Evolutionary conservation across 1,140 invertebrate genomes (phyloP), one percentile per base, ranked within the genome.

Genomic region (Lepidotrigona ventralis): DNA sequence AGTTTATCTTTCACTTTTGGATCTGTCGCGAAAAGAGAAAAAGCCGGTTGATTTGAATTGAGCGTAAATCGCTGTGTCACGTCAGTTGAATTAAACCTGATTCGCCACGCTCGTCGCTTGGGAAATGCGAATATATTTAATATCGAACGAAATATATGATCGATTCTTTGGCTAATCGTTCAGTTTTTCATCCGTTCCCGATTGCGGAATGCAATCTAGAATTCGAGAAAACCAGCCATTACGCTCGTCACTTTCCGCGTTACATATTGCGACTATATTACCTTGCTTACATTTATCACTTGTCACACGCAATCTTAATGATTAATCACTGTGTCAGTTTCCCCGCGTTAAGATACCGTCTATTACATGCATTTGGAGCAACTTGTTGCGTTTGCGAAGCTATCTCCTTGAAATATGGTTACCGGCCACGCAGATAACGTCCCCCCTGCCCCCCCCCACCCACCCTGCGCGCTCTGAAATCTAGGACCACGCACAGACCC

Each of bases 301-400:
- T 79, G 81, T 73, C 85, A 68, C 21, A 46, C 29, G 63, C 84
- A 90, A 90, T 90, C 88, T 84, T 77, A 53, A 72, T 87, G 87
- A 90, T 84, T 84, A 89, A 87, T 89, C 72, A 84, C 81, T 69
- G 58, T 83, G 81, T 70, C 79, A 71, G 83, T 60, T 87, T 58
- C 58, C 74, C 53, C 81, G 85, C 83, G 79, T 91, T 89, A 84
- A 87, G 72, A 84, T 89, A 84, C 58, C 64, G 82, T 69, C 84
- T 88, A 89, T 85, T 86, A 85, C 64, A 87, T 89, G 85, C 79
- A 90, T 90, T 89, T 85, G 86, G 86, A 77, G 79, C 86, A 86
- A 89, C 83, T 86, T 83, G 79, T 85, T 88, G 78, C 81, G 58
- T 84, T 89, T 39, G 54, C 60, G 71, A 54, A 84, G 81, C 88